These are phyloP conservation scores for Galeopsomyia nigrocyanea DNA, from an alignment of 2,888 invertebrate genomes.

Conservation along the genomic window DNA sequence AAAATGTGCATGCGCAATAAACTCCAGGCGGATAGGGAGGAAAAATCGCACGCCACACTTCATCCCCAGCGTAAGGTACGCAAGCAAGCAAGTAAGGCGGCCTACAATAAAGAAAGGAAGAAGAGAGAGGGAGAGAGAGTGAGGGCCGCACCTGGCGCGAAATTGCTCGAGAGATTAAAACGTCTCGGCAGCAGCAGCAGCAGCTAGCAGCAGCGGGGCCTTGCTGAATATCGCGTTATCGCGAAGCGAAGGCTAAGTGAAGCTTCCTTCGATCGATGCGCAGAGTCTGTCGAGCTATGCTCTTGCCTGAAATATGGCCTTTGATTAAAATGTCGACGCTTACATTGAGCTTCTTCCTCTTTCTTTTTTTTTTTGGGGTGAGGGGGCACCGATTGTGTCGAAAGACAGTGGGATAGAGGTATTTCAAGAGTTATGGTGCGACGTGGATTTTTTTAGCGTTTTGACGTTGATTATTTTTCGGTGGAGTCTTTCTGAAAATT, in stretches of 20 bases:
- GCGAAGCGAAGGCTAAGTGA: constrained; percentile 5
- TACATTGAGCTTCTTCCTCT: not conserved
- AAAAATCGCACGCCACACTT: not conserved
- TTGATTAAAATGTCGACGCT: constrained; percentile 14
- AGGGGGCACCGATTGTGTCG: too few relatives aligned
- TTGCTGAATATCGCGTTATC: constrained; percentile 27
- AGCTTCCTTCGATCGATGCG: not conserved
- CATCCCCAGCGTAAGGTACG: not conserved
- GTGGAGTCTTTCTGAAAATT: too few relatives aligned
- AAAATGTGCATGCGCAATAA: too few relatives aligned
- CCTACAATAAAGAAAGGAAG: not conserved
- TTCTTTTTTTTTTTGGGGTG: too few relatives aligned
- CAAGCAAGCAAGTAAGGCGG: not conserved
- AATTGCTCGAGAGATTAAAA: constrained; percentile 34
- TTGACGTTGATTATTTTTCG: too few relatives aligned
- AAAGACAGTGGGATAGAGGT: too few relatives aligned
- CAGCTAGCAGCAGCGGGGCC: too few relatives aligned
- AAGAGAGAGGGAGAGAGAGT: not conserved
- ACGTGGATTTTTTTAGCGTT: too few relatives aligned
- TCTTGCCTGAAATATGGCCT: constrained; percentile 12
- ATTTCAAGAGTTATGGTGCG: too few relatives aligned
- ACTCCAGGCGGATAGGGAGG: too few relatives aligned
- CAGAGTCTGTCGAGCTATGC: not conserved
- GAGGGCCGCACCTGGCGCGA: constrained; percentile 18
- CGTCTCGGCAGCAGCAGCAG: constrained; percentile 19